Conservation (phyloP, 2,888 invertebrate genomes). For the Cantharis rustica region DNA sequence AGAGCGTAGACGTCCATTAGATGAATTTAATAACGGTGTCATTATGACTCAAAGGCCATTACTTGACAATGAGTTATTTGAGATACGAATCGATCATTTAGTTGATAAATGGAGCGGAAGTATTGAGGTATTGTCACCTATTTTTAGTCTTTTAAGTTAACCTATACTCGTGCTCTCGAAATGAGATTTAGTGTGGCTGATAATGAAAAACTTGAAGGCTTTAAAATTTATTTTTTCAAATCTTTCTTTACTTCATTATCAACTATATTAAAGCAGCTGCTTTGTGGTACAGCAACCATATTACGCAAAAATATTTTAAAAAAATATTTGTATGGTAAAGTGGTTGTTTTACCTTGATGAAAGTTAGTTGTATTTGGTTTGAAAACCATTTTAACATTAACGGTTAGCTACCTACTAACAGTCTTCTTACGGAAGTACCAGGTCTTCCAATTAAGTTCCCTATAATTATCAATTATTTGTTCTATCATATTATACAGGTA, state of each 20-base stretch:
- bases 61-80: conserved; percentile 87
- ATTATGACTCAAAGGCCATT: conserved; percentile 92
- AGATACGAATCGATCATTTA: conserved; percentile 90
- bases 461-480: too few relatives aligned
- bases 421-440: background rate
- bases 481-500: too few relatives aligned
- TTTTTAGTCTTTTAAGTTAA: background rate
- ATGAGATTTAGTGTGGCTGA: background rate
- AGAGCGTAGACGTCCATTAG: conserved; percentile 83
- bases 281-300: background rate
- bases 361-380: background rate
- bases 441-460: background rate
- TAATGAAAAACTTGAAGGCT: background rate
- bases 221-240: background rate
- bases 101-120: conserved; percentile 96
- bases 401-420: background rate
- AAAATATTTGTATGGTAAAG: background rate
- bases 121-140: conserved; percentile 66
- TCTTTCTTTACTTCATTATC: background rate
- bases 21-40: conserved; percentile 95
- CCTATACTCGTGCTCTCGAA: background rate
- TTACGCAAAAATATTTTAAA: background rate
- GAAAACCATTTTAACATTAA: background rate
- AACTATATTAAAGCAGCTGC: background rate
- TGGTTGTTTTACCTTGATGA: background rate